These are phyloP conservation scores for Ernsta delagoae DNA, from an alignment of 2,888 invertebrate genomes.

Conservation along the genomic window DNA sequence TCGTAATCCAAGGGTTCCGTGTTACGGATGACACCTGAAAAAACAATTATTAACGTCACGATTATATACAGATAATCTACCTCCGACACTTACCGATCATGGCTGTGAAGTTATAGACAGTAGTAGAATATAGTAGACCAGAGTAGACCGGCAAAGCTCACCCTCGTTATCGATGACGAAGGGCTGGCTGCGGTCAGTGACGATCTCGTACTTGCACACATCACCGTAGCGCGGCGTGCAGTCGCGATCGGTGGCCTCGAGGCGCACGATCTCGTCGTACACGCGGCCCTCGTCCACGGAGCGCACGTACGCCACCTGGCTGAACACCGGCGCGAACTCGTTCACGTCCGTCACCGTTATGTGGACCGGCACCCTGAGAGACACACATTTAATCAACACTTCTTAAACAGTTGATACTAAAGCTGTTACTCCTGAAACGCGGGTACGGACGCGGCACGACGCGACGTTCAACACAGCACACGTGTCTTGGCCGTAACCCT, in stretches of 20 bases:
- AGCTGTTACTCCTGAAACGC: no score
- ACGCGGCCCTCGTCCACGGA: slow-evolving; percentile 95
- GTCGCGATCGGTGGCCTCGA: slow-evolving; percentile 96
- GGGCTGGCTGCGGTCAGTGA: slow-evolving; percentile 89
- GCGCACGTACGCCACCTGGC: slow-evolving; percentile 95
- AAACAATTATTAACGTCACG: not conserved
- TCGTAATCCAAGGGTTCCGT: slow-evolving; percentile 97
- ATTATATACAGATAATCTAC: not conserved
- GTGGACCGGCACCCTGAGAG: slow-evolving; percentile 93
- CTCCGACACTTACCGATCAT: no score
- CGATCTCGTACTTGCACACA: slow-evolving; percentile 98
- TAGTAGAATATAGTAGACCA: no score
- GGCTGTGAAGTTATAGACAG: no score
- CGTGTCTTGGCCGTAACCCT: no score
- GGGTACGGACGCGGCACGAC: no score
- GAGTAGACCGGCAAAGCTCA: no score
- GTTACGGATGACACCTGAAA: slow-evolving; percentile 92
- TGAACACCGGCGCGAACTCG: slow-evolving; percentile 96
- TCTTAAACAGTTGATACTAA: no score
- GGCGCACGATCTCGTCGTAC: slow-evolving; percentile 95
- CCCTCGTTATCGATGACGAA: slow-evolving; percentile 97
- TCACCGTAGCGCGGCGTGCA: slow-evolving; percentile 98
- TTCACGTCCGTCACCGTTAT: slow-evolving; percentile 98
- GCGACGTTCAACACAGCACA: no score
- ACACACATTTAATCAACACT: no score